Evolutionary conservation across 2,888 invertebrate species (phyloP).

Genomic region (Neoaliturus tenellus): DNA sequence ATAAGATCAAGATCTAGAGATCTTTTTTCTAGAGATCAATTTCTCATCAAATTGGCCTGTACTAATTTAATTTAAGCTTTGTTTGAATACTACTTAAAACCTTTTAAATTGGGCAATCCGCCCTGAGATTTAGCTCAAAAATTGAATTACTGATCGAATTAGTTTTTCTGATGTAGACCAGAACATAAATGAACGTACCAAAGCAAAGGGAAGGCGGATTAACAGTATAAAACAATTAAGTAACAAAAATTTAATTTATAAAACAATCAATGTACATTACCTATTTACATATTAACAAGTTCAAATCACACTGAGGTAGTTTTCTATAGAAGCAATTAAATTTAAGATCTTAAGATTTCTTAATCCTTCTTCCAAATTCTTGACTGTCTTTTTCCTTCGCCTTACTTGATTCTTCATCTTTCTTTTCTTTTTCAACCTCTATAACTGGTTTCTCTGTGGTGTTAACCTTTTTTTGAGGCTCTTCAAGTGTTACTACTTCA

Average conservation of each 20-base stretch:
- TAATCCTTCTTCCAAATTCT: neutral
- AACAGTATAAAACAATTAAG: no score
- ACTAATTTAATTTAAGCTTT: no score
- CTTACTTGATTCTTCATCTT: neutral
- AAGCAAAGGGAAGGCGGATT: no score
- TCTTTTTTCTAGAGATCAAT: no score
- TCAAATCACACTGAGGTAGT: slow-evolving; percentile 3
- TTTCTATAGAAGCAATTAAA: neutral
- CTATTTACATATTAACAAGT: neutral
- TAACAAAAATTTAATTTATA: neutral
- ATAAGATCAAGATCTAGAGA: no score
- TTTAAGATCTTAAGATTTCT: neutral
- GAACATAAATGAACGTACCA: no score
- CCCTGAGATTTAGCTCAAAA: no score
- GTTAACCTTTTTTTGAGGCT: neutral
- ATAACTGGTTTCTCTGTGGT: neutral
- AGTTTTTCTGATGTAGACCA: no score
- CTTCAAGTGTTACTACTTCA: neutral
- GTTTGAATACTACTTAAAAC: no score
- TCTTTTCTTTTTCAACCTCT: neutral
- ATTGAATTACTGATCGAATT: no score
- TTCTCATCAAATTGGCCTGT: no score
- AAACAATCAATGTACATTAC: neutral
- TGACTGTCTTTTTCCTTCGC: neutral
- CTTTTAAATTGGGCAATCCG: no score